Evolutionary conservation across 2,113 vertebrate species (phyloP).

Genomic region (Mastomys coucha): DNA sequence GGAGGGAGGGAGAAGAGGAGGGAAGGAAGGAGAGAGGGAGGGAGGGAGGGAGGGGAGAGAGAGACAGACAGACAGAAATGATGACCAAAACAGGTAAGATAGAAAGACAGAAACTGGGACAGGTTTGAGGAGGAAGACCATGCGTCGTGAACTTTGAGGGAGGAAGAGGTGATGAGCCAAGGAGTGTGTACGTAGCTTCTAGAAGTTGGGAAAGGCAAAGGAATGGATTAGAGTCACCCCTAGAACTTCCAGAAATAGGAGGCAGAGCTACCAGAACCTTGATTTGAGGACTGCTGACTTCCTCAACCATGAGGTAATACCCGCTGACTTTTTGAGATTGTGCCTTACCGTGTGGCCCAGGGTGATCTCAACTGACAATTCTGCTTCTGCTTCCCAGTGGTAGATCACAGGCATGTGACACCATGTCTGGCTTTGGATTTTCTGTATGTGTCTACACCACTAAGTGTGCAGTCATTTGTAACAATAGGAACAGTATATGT

Average conservation of each 20-base stretch:
- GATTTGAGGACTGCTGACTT: not conserved
- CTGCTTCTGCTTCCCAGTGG: not conserved
- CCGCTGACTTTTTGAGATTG: not conserved
- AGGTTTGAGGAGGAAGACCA: not conserved
- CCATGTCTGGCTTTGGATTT: not conserved
- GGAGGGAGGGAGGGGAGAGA: not conserved
- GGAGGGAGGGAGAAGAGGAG: not conserved
- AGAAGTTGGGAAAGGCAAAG: not conserved
- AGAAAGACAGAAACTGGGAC: too few relatives aligned
- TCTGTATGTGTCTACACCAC: not conserved
- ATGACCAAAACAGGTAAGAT: too few relatives aligned
- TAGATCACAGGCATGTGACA: not conserved
- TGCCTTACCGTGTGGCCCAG: not conserved
- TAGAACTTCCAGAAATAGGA: not conserved
- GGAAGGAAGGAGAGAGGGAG: too few relatives aligned
- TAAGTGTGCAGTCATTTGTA: not conserved
- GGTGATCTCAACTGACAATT: not conserved
- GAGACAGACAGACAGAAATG: too few relatives aligned
- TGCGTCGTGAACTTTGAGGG: not conserved
- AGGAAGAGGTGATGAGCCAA: not conserved
- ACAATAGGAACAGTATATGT: not conserved
- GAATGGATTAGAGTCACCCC: not conserved
- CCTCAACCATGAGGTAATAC: not conserved
- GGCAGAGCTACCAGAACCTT: not conserved
- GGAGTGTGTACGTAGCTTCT: not conserved